Conservation (phyloP, 2,888 invertebrate species). For the Heteromurus nitidus region DNA sequence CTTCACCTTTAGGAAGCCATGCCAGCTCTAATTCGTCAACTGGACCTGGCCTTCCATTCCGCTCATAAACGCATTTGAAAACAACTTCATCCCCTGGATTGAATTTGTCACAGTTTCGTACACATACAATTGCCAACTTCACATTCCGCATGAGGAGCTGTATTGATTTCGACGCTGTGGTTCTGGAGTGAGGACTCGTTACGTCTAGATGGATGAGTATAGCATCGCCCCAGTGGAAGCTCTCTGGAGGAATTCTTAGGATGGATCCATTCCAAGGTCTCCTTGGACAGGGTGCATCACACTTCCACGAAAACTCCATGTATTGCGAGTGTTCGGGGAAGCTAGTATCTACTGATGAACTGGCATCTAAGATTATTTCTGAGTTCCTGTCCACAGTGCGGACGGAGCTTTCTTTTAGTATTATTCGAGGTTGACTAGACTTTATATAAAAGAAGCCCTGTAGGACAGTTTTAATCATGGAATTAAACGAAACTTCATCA, state of each 20-base stretch:
- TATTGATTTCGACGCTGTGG: neutral
- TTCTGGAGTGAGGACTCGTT: constrained; percentile 13
- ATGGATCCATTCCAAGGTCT: constrained; percentile 38
- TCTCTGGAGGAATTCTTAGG: neutral
- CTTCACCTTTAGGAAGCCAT: neutral
- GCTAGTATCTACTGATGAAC: constrained; percentile 25
- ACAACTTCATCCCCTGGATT: constrained; percentile 34
- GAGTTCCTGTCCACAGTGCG: constrained; percentile 2
- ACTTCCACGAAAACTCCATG: constrained; percentile 39
- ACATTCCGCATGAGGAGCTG: neutral
- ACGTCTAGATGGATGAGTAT: neutral
- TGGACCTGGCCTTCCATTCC: neutral
- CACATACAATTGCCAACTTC: neutral
- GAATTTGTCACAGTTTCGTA: constrained; percentile 30
- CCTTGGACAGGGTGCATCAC: neutral
- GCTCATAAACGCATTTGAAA: neutral
- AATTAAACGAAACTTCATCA: neutral
- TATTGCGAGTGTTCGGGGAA: constrained; percentile 29
- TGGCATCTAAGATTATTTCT: constrained; percentile 38
- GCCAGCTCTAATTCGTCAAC: neutral
- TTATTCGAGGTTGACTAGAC: constrained; percentile 16
- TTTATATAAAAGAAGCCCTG: constrained; percentile 39
- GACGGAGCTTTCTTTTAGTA: neutral
- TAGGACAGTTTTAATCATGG: neutral
- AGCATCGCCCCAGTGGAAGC: neutral